Percentiles rank a stretch among this genome's conserved stretches.
Conservation (phyloP, 2,888 invertebrate genomes). For the Platerodrilus igneus region DNA sequence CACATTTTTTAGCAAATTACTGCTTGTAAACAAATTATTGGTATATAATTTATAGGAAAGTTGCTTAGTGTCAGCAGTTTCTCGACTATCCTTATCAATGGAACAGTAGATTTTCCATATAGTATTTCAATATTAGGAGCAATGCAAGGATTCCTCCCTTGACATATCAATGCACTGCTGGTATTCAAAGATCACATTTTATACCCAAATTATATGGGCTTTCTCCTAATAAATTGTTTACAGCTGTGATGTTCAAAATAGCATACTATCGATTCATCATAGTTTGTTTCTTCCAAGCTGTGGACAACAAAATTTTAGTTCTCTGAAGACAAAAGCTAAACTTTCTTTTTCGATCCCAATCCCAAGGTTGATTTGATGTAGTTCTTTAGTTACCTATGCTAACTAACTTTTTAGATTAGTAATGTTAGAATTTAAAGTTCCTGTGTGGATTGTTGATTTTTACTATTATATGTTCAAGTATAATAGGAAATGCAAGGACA, state of each 20-base stretch:
- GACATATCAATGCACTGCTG: slow-evolving; percentile 33
- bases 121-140: slow-evolving; percentile 7
- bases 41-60: background rate
- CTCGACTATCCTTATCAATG: no score
- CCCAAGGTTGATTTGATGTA: no score
- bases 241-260: slow-evolving; percentile 34
- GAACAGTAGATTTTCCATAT: slow-evolving; percentile 8
- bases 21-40: background rate
- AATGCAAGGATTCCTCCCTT: slow-evolving; percentile 27
- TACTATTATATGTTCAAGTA: no score
- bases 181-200: slow-evolving; percentile 36
- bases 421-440: no score
- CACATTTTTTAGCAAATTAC: background rate
- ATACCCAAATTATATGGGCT: slow-evolving; percentile 37
- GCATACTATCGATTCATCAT: slow-evolving; percentile 34
- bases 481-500: no score
- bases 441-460: no score
- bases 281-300: background rate
- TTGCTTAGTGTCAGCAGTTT: background rate
- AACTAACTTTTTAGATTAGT: no score
- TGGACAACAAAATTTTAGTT: no score
- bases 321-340: no score
- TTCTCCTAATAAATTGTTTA: slow-evolving; percentile 36
- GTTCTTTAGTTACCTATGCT: no score
- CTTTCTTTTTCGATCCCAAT: no score